Percentiles rank a stretch among this genome's conserved stretches.
Evolutionary conservation across 2,797 vertebrate species (phyloP).

Genomic region (Scolopax rusticola): DNA sequence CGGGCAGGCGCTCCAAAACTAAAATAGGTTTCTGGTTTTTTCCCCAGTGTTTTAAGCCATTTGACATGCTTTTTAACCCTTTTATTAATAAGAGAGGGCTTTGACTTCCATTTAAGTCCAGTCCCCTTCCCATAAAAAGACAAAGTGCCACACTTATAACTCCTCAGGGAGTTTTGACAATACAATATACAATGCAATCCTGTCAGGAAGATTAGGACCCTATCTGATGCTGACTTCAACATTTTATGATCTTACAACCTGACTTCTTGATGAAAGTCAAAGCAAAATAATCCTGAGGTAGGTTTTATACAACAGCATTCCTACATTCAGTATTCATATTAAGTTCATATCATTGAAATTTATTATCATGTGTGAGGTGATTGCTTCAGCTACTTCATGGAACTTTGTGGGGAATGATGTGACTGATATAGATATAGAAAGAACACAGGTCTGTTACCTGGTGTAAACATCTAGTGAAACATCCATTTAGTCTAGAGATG

Average conservation of each 20-base stretch:
- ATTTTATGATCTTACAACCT: neutral
- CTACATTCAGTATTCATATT: neutral
- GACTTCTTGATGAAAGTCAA: neutral
- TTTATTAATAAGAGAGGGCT: neutral
- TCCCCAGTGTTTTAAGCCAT: neutral
- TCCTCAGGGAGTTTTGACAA: neutral
- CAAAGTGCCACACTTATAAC: neutral
- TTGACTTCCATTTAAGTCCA: neutral
- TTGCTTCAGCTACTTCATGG: neutral
- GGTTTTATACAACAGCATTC: neutral
- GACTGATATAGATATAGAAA: neutral
- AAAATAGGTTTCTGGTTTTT: slow-evolving; percentile 33
- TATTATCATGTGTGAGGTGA: neutral
- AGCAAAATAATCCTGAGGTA: neutral
- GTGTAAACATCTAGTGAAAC: neutral
- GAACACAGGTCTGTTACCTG: neutral
- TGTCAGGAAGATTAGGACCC: neutral
- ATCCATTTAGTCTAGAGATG: neutral
- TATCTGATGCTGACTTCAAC: neutral
- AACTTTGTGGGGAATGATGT: neutral
- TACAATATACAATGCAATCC: neutral
- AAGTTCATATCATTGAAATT: neutral
- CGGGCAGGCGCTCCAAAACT: neutral
- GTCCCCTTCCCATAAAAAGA: neutral
- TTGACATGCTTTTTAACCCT: slow-evolving; percentile 17